These are phyloP conservation scores for Gerosis bhagava DNA, from an alignment of 2,888 invertebrate species.

Conservation along the genomic window DNA sequence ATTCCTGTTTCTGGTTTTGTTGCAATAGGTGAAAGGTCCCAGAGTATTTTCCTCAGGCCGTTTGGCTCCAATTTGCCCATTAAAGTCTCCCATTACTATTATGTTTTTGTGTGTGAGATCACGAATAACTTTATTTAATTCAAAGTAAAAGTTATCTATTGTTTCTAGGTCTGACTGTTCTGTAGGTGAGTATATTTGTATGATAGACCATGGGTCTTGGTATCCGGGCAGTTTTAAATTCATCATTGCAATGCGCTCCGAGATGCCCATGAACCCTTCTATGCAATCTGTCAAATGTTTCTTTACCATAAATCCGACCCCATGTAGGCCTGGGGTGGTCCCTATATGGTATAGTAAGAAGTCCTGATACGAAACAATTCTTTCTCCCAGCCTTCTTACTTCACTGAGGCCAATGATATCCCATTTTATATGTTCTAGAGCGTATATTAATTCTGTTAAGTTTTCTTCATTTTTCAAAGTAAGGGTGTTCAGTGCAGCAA, in stretches of 20 bases:
- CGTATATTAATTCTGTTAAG: too few relatives aligned
- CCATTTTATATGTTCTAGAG: too few relatives aligned
- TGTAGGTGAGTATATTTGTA: slow-evolving; percentile 37
- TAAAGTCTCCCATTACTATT: slow-evolving; percentile 32
- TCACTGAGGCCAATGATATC: slow-evolving; percentile 18
- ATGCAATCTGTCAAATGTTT: slow-evolving; percentile 2
- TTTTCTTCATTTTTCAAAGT: too few relatives aligned
- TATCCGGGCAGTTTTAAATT: slow-evolving; percentile 19
- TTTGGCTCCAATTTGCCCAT: slow-evolving; percentile 30
- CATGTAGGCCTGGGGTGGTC: slow-evolving; percentile 4
- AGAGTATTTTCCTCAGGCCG: slow-evolving; percentile 30
- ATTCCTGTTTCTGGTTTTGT: slow-evolving; percentile 31
- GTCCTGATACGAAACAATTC: not conserved
- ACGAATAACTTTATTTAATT: slow-evolving; percentile 33
- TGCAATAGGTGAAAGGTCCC: slow-evolving; percentile 27
- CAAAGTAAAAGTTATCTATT: slow-evolving; percentile 34
- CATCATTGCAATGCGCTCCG: slow-evolving; percentile 17
- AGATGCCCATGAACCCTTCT: slow-evolving; percentile 8
- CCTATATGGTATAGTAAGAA: slow-evolving; percentile 7
- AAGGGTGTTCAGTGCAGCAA: too few relatives aligned
- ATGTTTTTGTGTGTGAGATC: slow-evolving; percentile 33
- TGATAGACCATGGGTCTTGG: slow-evolving; percentile 35
- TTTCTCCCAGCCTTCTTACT: slow-evolving; percentile 22
- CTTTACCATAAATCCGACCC: slow-evolving; percentile 14
- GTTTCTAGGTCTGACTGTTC: slow-evolving; percentile 30